phyloP scores from a whole-genome alignment of 2,888 invertebrate genomes.

The Platycheirus albimanus region DNA sequence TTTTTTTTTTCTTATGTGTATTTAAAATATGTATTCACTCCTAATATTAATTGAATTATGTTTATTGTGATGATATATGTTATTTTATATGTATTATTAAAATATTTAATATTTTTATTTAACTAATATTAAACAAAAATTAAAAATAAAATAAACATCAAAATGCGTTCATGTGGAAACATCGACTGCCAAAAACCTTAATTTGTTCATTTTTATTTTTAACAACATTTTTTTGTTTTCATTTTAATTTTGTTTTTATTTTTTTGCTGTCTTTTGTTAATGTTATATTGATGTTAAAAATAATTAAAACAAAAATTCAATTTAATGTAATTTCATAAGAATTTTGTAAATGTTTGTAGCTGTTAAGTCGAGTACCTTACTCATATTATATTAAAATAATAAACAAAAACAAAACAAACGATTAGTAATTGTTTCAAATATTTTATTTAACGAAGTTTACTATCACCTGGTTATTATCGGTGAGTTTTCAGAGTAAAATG shows the following conservation, averaged over 20 bases:
- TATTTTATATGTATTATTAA: constrained; percentile 27
- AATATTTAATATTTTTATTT: constrained; percentile 61
- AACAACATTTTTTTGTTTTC: constrained; percentile 19
- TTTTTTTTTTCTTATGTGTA: constrained; percentile 23
- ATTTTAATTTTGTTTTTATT: constrained; percentile 5
- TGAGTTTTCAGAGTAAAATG: too few relatives aligned
- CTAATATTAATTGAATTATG: constrained; percentile 56
- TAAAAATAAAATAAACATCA: constrained; percentile 25
- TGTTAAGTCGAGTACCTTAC: constrained; percentile 45
- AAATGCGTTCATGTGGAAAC: constrained; percentile 70
- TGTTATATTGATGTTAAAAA: constrained; percentile 22
- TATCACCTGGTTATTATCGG: too few relatives aligned
- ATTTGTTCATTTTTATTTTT: constrained; percentile 63
- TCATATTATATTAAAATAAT: constrained; percentile 63
- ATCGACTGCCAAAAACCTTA: constrained; percentile 75
- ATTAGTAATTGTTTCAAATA: too few relatives aligned
- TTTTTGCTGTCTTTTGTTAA: constrained; percentile 20
- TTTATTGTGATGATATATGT: constrained; percentile 66
- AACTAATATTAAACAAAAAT: constrained; percentile 37
- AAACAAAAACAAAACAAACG: too few relatives aligned
- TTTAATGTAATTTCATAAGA: constrained; percentile 47
- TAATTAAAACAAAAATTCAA: constrained; percentile 45
- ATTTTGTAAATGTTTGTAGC: constrained; percentile 64
- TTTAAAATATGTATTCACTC: constrained; percentile 35
- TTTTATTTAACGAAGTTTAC: too few relatives aligned